These are phyloP conservation scores for Perognathus longimembris DNA, from an alignment of 2,113 vertebrate species.

Conservation along the genomic window DNA sequence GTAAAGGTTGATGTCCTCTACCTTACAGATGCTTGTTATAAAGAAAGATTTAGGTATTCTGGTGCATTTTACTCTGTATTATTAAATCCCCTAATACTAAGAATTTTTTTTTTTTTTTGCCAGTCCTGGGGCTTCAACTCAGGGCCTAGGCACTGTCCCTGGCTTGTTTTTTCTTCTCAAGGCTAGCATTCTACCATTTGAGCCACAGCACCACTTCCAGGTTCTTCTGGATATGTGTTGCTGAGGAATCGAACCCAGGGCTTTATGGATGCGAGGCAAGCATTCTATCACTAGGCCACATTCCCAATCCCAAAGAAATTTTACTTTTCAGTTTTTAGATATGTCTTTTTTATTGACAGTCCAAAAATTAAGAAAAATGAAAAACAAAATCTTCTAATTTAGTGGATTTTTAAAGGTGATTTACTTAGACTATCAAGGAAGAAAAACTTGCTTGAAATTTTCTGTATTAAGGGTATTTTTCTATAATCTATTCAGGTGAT, in stretches of 20 bases:
- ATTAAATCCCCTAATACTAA: slow-evolving; percentile 17
- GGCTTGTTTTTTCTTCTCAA: no score
- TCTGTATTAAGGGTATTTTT: slow-evolving; percentile 34
- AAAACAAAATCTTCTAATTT: not conserved
- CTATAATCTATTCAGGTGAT: slow-evolving; percentile 6
- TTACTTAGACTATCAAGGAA: slow-evolving; percentile 30
- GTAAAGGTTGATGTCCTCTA: not conserved
- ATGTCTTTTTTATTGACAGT: not conserved
- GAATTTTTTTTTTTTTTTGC: not conserved
- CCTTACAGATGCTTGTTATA: slow-evolving; percentile 21
- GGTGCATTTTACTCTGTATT: slow-evolving; percentile 29
- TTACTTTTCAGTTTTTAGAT: not conserved
- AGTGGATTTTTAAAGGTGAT: not conserved
- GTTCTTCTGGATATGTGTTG: no score
- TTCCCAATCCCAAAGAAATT: no score
- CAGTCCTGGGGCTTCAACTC: no score
- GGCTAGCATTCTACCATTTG: no score
- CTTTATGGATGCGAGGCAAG: no score
- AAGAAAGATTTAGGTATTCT: not conserved
- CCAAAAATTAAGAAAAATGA: slow-evolving; percentile 6
- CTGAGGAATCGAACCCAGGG: no score
- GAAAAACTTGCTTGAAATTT: slow-evolving; percentile 30
- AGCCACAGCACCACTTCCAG: not conserved
- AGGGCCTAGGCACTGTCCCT: no score
- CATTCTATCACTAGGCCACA: no score